Conservation (phyloP, 2,797 vertebrate species). For the Lagocephalus sceleratus region DNA sequence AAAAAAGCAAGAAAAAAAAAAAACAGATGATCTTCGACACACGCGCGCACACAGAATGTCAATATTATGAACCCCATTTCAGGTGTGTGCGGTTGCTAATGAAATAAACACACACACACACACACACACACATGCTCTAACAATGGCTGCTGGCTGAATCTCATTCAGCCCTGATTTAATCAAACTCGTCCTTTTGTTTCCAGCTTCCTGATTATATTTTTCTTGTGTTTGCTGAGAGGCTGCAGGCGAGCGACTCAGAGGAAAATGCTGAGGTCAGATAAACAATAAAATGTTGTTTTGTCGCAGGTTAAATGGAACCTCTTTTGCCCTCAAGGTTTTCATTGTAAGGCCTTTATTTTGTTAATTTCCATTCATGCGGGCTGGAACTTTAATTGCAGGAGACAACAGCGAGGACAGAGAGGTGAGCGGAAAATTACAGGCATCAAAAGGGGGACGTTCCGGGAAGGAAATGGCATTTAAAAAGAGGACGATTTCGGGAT, state of each 20-base stretch:
- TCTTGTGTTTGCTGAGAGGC: conserved; percentile 36
- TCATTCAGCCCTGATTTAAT: conserved; percentile 68
- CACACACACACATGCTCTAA: conserved; percentile 46
- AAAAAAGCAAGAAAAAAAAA: too few species aligned
- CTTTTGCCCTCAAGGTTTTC: conserved; percentile 20
- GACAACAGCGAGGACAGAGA: conserved; percentile 21
- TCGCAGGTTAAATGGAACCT: conserved; percentile 47
- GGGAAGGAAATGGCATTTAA: conserved; percentile 2
- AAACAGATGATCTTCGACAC: too few species aligned
- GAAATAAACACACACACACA: conserved; percentile 61
- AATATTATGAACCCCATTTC: conserved; percentile 3
- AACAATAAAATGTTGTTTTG: conserved; percentile 66
- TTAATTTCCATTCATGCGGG: conserved; percentile 36
- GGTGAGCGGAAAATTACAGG: conserved; percentile 32
- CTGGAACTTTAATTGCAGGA: conserved; percentile 41
- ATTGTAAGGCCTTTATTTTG: conserved; percentile 33
- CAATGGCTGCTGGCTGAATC: conserved; percentile 50
- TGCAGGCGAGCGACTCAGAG: conserved; percentile 27
- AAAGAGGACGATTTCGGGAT: background rate
- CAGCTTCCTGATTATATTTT: conserved; percentile 51
- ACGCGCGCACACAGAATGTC: too few species aligned
- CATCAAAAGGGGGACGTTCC: conserved; percentile 19
- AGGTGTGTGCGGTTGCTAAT: conserved; percentile 30
- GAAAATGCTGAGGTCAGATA: conserved; percentile 46
- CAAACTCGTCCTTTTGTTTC: conserved; percentile 60